Percentiles rank a stretch among this genome's conserved stretches.
phyloP scores from a whole-genome alignment of 2,113 vertebrate species.

The Clarias gariepinus region DNA sequence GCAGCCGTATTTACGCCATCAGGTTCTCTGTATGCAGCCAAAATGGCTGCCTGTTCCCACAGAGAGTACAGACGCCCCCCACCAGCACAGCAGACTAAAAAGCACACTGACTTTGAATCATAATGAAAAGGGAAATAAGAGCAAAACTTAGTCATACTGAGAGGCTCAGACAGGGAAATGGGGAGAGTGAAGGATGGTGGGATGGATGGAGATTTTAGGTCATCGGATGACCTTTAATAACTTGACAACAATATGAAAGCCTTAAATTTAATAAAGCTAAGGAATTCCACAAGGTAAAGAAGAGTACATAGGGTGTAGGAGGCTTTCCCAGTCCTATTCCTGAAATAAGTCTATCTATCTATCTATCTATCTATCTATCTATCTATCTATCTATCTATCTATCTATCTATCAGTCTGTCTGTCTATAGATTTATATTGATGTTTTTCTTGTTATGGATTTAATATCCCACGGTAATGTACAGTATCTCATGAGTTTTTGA shows the following conservation, averaged over 20 bases:
- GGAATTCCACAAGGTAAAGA: neutral
- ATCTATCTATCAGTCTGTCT: neutral
- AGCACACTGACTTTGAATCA: slow-evolving; percentile 47
- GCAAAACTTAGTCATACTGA: slow-evolving; percentile 41
- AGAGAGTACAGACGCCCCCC: slow-evolving; percentile 61
- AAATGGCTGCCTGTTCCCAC: slow-evolving; percentile 72
- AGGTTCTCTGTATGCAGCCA: slow-evolving; percentile 67
- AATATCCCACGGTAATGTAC: neutral
- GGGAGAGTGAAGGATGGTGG: slow-evolving; percentile 5
- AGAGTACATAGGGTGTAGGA: neutral
- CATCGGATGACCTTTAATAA: slow-evolving; percentile 30
- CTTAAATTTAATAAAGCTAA: neutral
- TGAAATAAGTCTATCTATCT: too few relatives aligned
- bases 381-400: slow-evolving; percentile 1
- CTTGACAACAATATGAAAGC: slow-evolving; percentile 4
- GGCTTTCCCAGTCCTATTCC: too few relatives aligned
- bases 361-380: neutral
- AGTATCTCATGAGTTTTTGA: neutral
- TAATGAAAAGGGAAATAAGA: slow-evolving; percentile 52
- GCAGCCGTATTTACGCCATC: slow-evolving; percentile 67
- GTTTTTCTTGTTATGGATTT: neutral
- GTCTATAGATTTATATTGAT: neutral
- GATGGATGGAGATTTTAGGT: slow-evolving; percentile 30
- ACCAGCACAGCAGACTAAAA: slow-evolving; percentile 55
- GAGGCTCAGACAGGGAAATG: slow-evolving; percentile 4